Percentiles rank a stretch among this genome's conserved stretches.
These are phyloP conservation scores for Amazona vittata DNA, from an alignment of 2,113 vertebrate genomes.

Conservation along the genomic window DNA sequence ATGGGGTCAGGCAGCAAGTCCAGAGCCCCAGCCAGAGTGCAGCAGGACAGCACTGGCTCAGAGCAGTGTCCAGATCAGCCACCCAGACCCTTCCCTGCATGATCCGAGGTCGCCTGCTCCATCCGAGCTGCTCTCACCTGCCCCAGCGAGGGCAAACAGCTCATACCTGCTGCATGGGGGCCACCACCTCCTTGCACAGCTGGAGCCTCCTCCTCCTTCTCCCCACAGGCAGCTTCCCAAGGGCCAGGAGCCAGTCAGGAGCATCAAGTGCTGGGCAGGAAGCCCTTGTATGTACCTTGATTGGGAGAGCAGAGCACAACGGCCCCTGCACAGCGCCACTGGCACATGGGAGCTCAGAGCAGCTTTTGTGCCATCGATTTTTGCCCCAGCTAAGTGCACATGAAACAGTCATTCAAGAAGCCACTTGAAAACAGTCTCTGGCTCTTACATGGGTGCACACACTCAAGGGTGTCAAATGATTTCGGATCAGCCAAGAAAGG, in stretches of 20 bases:
- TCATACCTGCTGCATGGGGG: neutral
- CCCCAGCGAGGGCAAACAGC: neutral
- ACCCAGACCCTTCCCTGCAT: neutral
- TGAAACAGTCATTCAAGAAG: slow-evolving; percentile 41
- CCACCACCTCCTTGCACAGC: neutral
- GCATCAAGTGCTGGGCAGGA: neutral
- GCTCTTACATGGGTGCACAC: neutral
- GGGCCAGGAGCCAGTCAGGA: neutral
- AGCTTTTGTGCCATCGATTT: neutral
- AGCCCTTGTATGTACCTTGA: rapidly evolving
- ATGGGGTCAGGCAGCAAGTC: neutral
- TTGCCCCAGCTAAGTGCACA: neutral
- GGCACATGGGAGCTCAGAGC: neutral
- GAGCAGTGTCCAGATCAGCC: neutral
- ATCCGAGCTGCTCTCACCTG: neutral
- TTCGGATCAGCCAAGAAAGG: neutral
- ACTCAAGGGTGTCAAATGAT: slow-evolving; percentile 4
- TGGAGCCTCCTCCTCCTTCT: neutral
- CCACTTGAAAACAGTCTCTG: neutral
- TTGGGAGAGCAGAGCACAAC: neutral
- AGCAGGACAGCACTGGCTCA: neutral
- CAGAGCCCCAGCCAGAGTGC: neutral
- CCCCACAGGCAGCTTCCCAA: neutral
- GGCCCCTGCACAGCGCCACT: rapidly evolving
- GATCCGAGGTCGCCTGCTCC: neutral